Evolutionary conservation across 2,113 vertebrate species (phyloP).

Genomic region (Odontophorus gujanensis): DNA sequence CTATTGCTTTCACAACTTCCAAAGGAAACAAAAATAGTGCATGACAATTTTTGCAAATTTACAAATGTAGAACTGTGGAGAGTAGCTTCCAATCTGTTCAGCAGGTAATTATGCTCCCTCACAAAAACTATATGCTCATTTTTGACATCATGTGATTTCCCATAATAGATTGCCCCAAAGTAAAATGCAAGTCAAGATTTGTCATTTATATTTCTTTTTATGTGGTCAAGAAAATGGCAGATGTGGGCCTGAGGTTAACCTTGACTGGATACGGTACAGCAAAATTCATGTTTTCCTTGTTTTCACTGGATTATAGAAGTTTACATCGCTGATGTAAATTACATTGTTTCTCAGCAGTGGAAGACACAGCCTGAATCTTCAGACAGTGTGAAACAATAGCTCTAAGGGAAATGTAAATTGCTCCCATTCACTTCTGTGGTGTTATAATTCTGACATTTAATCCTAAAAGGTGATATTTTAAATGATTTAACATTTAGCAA

Average conservation of each 20-base stretch:
- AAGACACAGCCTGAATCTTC: constrained; percentile 55
- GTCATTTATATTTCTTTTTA: neutral
- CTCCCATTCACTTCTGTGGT: constrained; percentile 49
- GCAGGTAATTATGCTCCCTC: neutral
- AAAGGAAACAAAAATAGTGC: neutral
- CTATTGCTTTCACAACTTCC: neutral
- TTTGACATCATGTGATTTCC: neutral
- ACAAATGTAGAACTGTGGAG: neutral
- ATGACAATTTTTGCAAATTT: neutral
- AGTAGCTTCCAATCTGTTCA: neutral
- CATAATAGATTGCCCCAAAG: neutral
- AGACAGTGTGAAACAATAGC: constrained; percentile 71
- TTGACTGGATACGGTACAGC: neutral
- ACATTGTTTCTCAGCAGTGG: constrained; percentile 43
- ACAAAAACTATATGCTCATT: neutral
- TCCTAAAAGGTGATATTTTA: constrained; percentile 57
- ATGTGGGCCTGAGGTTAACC: constrained; percentile 13
- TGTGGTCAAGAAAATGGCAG: neutral
- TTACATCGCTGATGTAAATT: constrained; percentile 59
- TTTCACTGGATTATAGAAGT: constrained; percentile 60
- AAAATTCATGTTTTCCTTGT: constrained; percentile 37
- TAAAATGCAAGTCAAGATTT: neutral
- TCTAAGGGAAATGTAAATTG: constrained; percentile 71
- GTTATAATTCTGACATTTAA: constrained; percentile 54
- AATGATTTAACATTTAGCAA: constrained; percentile 11